Base-by-base conservation (phyloP, 1,140 invertebrate genomes). In the Andrena cerasifolii region DNA sequence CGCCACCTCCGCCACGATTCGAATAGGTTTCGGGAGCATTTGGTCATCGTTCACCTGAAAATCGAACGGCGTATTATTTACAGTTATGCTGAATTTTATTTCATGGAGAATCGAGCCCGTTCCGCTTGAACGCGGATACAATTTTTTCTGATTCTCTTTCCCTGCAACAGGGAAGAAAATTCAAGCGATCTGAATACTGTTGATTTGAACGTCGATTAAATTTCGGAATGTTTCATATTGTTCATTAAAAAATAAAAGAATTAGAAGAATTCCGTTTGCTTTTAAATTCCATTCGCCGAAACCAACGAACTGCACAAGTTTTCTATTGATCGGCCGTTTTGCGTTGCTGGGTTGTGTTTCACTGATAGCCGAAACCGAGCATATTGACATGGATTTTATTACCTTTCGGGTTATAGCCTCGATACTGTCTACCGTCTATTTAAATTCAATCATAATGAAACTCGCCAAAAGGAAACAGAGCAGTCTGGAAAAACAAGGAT, bases 31-130 rank as follows among this genome's bases (percentile, higher is more conserved):
- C 12, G 12, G 16, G 18, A 24, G 66, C 70, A 77, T 77, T 49
- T 53, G 18, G 62, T 33, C 36, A 21, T 12, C 18, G n/a, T 61
- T 24, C 33, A 10, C n/a, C 2, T 12, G 16, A 31, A 40, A 16
- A 56, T n/a, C 58, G n/a, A 12, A 1, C 33, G 28, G n/a, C 16
- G 24, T 12, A 54, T 61, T 74, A 74, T 74, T 74, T 66, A 53
- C 61, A 14, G 12, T 40, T 26, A n/a, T 10, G 3, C 3, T 31
- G 7, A 16, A 24, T n/a, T 43, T 49, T 73, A 73, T 73, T 66
- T 49, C n/a, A 16, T 26, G 21, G 0, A n/a, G 33, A 61, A 24
- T 7, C n/a, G 8, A 4, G 4, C 16, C 18, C 28, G 36, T 18
- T 33, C 40, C 18, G 10, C 21, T 16, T 4, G 26, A 21, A 2